Evolutionary conservation across 2,888 invertebrate species (phyloP).

Genomic region (Colletes collaris): DNA sequence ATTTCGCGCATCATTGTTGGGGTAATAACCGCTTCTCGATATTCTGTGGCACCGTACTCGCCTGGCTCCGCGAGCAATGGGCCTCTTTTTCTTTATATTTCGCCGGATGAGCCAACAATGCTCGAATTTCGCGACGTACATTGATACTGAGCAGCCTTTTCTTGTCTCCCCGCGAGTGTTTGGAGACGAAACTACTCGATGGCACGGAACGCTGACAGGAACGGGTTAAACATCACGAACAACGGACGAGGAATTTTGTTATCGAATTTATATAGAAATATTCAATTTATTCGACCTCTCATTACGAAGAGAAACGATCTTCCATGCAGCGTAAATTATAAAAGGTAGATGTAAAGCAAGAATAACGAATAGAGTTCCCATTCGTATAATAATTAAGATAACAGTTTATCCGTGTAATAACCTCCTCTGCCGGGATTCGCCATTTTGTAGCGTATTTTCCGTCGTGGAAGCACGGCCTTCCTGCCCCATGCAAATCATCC

Average conservation of each 20-base stretch:
- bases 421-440: too few relatives aligned
- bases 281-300: too few relatives aligned
- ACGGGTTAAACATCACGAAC: neutral
- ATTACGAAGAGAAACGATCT: too few relatives aligned
- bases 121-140: conserved; percentile 17
- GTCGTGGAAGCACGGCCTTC: neutral
- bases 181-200: conserved; percentile 23
- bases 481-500: conserved; percentile 7
- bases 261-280: too few relatives aligned
- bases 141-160: neutral
- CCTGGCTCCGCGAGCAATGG: conserved; percentile 4
- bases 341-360: too few relatives aligned
- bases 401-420: too few relatives aligned
- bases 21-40: conserved; percentile 63
- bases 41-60: conserved; percentile 40
- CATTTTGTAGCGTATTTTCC: conserved; percentile 2
- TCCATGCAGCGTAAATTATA: too few relatives aligned
- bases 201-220: conserved; percentile 14
- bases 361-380: too few relatives aligned
- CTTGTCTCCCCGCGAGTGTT: neutral
- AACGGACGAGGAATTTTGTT: too few relatives aligned
- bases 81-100: conserved; percentile 21
- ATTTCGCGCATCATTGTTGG: conserved; percentile 67
- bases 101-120: conserved; percentile 51
- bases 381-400: too few relatives aligned